These are phyloP conservation scores for Wasmannia auropunctata DNA, from an alignment of 1,140 invertebrate genomes.

Conservation along the genomic window DNA sequence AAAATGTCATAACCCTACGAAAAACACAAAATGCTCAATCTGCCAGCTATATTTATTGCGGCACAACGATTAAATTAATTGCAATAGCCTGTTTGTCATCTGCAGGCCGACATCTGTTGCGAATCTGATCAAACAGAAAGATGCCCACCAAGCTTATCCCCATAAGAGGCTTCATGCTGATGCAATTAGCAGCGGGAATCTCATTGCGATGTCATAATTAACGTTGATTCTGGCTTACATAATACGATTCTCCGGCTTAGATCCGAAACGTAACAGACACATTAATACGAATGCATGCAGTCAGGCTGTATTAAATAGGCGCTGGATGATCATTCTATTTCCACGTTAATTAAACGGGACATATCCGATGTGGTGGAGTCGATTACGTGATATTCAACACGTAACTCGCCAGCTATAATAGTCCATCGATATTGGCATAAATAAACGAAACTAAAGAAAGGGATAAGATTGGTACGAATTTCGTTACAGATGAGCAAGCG, in stretches of 20 bases:
- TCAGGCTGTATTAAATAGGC: slow-evolving; percentile 16
- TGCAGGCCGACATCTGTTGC: slow-evolving; percentile 8
- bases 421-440: neutral
- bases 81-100: neutral
- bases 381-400: slow-evolving; percentile 35
- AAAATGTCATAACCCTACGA: neutral
- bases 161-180: neutral
- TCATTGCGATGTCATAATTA: slow-evolving; percentile 51
- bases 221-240: slow-evolving; percentile 43
- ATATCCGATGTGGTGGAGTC: neutral
- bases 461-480: neutral
- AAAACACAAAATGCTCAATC: neutral
- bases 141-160: slow-evolving; percentile 35
- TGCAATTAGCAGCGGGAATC: slow-evolving; percentile 31
- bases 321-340: slow-evolving; percentile 48
- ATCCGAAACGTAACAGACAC: slow-evolving; percentile 21
- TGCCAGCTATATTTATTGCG: neutral
- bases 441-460: neutral
- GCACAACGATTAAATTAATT: neutral
- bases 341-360: slow-evolving; percentile 39
- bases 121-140: slow-evolving; percentile 42
- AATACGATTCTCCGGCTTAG: slow-evolving; percentile 44
- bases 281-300: slow-evolving; percentile 5
- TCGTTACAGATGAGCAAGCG: neutral
- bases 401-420: neutral